Percentiles rank a stretch among this genome's conserved stretches.
Conservation (phyloP, 2,113 vertebrate genomes). For the Myanophis thanlyinensis region DNA sequence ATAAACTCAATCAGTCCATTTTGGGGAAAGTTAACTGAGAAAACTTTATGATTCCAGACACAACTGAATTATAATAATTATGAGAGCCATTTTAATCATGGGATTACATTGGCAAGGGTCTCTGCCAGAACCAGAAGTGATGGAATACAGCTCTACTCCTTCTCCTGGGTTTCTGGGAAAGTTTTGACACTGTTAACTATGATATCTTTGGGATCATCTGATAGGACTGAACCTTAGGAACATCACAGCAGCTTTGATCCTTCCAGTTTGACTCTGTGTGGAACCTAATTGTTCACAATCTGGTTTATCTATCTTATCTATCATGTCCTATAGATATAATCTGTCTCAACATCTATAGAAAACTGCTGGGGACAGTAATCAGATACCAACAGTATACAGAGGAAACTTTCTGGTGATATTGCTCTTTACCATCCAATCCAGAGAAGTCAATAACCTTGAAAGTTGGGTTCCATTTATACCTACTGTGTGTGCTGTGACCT, state of each 20-base stretch:
- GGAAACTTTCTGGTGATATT: background rate
- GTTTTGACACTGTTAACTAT: background rate
- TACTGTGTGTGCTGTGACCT: background rate
- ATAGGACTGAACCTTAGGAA: background rate
- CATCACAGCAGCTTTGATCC: background rate
- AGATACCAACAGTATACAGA: background rate
- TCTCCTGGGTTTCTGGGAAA: background rate
- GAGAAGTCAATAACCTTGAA: background rate
- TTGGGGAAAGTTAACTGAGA: background rate
- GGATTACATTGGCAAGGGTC: background rate
- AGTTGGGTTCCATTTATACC: background rate
- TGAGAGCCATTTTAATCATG: background rate
- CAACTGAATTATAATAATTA: background rate
- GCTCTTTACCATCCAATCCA: background rate
- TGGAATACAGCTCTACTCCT: background rate
- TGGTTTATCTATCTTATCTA: background rate
- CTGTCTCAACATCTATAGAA: background rate
- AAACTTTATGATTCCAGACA: background rate
- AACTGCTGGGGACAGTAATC: background rate
- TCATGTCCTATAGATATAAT: background rate
- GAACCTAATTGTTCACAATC: background rate
- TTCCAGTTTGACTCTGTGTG: background rate
- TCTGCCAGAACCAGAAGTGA: background rate
- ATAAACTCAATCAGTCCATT: background rate
- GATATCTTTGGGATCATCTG: background rate